Conservation (phyloP, 2,113 vertebrate species). For the Dunckerocampus dactyliophorus region DNA sequence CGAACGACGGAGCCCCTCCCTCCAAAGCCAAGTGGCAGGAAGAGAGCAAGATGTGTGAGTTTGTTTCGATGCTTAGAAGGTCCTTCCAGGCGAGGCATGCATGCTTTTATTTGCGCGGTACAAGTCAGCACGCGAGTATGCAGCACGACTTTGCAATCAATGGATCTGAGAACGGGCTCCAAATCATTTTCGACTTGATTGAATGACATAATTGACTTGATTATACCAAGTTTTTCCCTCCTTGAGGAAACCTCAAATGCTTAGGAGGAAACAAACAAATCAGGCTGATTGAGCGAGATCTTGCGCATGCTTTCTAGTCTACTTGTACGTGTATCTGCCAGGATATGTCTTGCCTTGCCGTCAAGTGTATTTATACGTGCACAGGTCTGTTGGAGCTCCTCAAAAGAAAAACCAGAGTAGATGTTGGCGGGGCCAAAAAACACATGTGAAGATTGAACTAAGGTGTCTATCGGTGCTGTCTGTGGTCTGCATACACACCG, state of each 20-base stretch:
- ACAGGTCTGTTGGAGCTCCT: slow-evolving; percentile 45
- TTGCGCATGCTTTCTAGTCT: slow-evolving; percentile 56
- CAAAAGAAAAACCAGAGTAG: slow-evolving; percentile 44
- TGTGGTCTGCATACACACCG: too few relatives aligned
- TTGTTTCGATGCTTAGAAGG: slow-evolving; percentile 53
- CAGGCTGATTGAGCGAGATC: slow-evolving; percentile 73
- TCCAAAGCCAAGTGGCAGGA: slow-evolving; percentile 19
- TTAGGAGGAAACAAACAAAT: slow-evolving; percentile 77
- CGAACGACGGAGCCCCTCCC: slow-evolving; percentile 10
- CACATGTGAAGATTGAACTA: slow-evolving; percentile 69
- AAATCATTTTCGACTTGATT: slow-evolving; percentile 74
- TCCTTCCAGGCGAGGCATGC: slow-evolving; percentile 22
- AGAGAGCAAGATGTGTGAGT: slow-evolving; percentile 56
- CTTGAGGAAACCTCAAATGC: slow-evolving; percentile 69
- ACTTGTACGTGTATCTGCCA: slow-evolving; percentile 62
- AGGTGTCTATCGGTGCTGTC: slow-evolving; percentile 64
- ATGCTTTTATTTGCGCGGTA: slow-evolving; percentile 60
- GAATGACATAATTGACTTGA: slow-evolving; percentile 80
- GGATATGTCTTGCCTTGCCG: slow-evolving; percentile 52
- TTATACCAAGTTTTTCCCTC: slow-evolving; percentile 67
- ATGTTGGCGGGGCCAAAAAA: slow-evolving; percentile 37
- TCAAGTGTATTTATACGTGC: slow-evolving; percentile 58
- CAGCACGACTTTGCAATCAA: slow-evolving; percentile 68
- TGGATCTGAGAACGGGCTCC: slow-evolving; percentile 61
- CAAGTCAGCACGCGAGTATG: slow-evolving; percentile 52